Conservation (phyloP, 2,113 vertebrate genomes). For the Tachuris rubrigastra region DNA sequence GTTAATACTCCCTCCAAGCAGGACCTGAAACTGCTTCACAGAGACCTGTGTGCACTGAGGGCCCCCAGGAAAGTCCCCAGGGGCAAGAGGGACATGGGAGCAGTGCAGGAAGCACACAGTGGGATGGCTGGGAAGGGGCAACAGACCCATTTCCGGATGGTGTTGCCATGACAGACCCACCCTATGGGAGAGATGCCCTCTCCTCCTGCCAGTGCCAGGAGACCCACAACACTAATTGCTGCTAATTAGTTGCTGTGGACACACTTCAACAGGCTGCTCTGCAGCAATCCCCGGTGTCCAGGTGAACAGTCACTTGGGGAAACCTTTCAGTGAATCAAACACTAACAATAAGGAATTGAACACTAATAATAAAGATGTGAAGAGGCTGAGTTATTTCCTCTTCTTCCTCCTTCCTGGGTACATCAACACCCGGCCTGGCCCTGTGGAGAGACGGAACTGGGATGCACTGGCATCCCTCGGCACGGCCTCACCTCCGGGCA, state of each 20-base stretch:
- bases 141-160: neutral
- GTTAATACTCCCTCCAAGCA: neutral
- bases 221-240: neutral
- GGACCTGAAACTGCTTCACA: neutral
- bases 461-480: neutral
- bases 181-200: neutral
- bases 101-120: fast-evolving
- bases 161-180: neutral
- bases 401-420: neutral
- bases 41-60: neutral
- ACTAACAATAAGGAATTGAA: neutral
- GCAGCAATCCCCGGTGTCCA: neutral
- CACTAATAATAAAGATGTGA: neutral
- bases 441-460: neutral
- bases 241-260: neutral
- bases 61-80: fast-evolving
- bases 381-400: neutral
- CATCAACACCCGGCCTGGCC: neutral
- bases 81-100: fast-evolving
- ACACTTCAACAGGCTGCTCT: neutral
- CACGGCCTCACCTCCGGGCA: neutral
- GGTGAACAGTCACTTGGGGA: neutral
- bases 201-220: neutral
- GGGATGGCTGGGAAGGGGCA: neutral
- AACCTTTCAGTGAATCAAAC: neutral